A percentile compares a stretch with the other conserved stretches of the same genome.
phyloP scores from a whole-genome alignment of 2,888 invertebrate species.

The Apotomis capreana region DNA sequence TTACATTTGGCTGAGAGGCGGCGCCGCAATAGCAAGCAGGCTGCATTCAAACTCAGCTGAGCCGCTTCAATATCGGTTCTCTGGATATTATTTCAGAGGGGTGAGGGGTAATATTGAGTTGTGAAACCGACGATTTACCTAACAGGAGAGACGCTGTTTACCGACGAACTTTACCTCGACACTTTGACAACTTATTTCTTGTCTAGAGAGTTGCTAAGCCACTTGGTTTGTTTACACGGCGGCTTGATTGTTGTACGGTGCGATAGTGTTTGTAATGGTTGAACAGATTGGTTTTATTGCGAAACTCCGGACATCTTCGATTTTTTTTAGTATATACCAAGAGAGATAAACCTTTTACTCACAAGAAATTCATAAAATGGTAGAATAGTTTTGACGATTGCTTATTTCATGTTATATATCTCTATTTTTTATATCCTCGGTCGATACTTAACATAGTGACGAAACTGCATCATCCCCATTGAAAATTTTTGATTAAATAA shows the following conservation, averaged over 20 bases:
- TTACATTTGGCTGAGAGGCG: slow-evolving; percentile 67
- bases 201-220: slow-evolving; percentile 74
- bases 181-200: slow-evolving; percentile 83
- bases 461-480: too few species aligned
- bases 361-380: too few species aligned
- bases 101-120: slow-evolving; percentile 76
- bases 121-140: slow-evolving; percentile 80
- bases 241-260: slow-evolving; percentile 66
- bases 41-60: slow-evolving; percentile 72
- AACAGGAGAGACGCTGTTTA: slow-evolving; percentile 76
- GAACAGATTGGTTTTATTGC: slow-evolving; percentile 39
- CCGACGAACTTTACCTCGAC: slow-evolving; percentile 78
- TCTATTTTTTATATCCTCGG: too few species aligned
- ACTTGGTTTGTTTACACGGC: slow-evolving; percentile 71
- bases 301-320: neutral
- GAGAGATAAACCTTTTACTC: too few species aligned
- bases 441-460: too few species aligned
- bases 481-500: too few species aligned
- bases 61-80: slow-evolving; percentile 72
- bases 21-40: slow-evolving; percentile 60
- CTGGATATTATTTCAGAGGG: slow-evolving; percentile 78
- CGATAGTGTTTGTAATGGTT: slow-evolving; percentile 56
- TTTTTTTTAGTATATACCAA: neutral
- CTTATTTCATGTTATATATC: too few species aligned
- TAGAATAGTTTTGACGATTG: too few species aligned